phyloP scores from a whole-genome alignment of 1,140 invertebrate genomes.

The Sarcophaga peregrina region DNA sequence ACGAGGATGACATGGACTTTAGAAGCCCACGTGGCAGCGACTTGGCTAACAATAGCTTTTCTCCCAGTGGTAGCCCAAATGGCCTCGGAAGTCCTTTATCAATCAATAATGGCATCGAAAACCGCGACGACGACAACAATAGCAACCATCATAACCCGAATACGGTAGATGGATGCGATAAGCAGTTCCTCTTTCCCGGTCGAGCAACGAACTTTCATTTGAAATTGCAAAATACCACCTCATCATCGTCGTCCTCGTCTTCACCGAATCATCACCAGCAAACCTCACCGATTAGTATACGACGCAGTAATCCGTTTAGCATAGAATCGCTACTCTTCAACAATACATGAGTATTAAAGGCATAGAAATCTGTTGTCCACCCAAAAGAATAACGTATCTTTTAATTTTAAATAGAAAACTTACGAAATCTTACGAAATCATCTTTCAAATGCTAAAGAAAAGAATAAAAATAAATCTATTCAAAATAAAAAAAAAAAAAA shows the following conservation, averaged over 20 bases:
- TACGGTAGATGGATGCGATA: slow-evolving; percentile 40
- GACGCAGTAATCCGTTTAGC: slow-evolving; percentile 81
- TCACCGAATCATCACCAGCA: slow-evolving; percentile 68
- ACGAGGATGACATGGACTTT: slow-evolving; percentile 70
- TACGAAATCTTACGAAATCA: not conserved
- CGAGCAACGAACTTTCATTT: slow-evolving; percentile 59
- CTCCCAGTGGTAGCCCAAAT: slow-evolving; percentile 73
- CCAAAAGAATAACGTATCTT: not conserved
- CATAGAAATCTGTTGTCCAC: not conserved
- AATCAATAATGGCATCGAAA: slow-evolving; percentile 48
- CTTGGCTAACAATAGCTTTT: slow-evolving; percentile 68
- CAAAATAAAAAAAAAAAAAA: not conserved
- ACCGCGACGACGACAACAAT: slow-evolving; percentile 47
- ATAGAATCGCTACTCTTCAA: slow-evolving; percentile 82
- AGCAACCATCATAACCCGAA: slow-evolving; percentile 52
- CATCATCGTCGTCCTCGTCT: slow-evolving; percentile 47
- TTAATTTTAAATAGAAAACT: not conserved
- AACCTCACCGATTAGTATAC: slow-evolving; percentile 69
- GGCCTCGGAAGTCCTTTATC: slow-evolving; percentile 67
- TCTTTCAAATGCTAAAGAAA: not conserved
- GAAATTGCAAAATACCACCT: slow-evolving; percentile 53
- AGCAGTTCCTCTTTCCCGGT: slow-evolving; percentile 55
- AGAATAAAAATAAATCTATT: not conserved
- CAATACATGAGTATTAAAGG: slow-evolving; percentile 72
- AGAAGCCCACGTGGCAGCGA: slow-evolving; percentile 60